These are phyloP conservation scores for Anagyrus pseudococci DNA, from an alignment of 2,888 invertebrate genomes.

Conservation along the genomic window DNA sequence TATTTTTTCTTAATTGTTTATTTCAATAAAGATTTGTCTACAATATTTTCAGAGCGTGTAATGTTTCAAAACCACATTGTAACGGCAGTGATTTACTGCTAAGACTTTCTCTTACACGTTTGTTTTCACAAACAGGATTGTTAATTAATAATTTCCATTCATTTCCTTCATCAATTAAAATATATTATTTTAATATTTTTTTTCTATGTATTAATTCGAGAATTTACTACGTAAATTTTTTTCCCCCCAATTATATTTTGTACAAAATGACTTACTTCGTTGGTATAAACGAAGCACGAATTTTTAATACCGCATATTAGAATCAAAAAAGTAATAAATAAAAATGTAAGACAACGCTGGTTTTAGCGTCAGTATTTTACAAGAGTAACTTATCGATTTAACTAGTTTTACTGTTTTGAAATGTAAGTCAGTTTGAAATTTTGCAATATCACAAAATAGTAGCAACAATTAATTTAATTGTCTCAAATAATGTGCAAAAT, in stretches of 20 bases:
- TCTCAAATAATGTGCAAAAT: no score
- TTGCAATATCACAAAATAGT: no score
- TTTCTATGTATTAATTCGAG: conserved; percentile 41
- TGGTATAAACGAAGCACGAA: conserved; percentile 44
- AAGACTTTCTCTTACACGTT: conserved; percentile 3
- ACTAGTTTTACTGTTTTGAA: no score
- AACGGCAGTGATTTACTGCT: conserved; percentile 9
- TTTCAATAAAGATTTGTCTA: conserved; percentile 12
- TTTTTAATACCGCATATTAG: not conserved
- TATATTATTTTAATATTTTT: no score
- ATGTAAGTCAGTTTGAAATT: no score
- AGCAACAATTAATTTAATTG: no score
- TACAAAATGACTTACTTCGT: conserved; percentile 51
- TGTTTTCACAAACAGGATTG: conserved; percentile 21
- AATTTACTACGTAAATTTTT: conserved; percentile 51
- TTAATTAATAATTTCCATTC: conserved; percentile 20
- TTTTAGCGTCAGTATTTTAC: no score
- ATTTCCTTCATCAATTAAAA: no score
- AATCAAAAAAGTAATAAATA: not conserved
- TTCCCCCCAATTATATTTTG: no score
- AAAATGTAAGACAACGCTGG: no score
- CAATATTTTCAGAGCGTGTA: conserved; percentile 15
- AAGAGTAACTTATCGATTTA: no score
- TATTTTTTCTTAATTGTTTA: not conserved
- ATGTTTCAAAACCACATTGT: conserved; percentile 13